Conservation (phyloP, 2,113 vertebrate species). For the Plecotus auritus region DNA sequence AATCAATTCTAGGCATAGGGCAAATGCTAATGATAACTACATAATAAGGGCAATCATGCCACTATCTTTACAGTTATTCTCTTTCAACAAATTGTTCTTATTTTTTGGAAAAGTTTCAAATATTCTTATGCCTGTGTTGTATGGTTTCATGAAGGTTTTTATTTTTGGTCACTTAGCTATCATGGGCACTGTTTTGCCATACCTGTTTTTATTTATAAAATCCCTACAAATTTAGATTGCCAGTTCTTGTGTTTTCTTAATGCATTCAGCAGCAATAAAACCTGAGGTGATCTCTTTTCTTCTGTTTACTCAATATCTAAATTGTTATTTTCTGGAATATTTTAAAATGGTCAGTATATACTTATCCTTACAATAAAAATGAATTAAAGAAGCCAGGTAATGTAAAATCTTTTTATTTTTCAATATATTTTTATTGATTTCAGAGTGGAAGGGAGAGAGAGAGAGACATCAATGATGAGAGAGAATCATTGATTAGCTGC, state of each 20-base stretch:
- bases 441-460: no score
- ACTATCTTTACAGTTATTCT: neutral
- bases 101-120: neutral
- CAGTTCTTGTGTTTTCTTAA: neutral
- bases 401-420: neutral
- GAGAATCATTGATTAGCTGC: no score
- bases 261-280: neutral
- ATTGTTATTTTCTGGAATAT: neutral
- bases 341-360: neutral
- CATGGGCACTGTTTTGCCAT: neutral
- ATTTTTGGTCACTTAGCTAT: neutral
- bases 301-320: neutral
- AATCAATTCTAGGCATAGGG: neutral
- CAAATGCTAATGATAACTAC: neutral
- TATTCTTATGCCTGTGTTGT: neutral
- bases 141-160: neutral
- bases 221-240: neutral
- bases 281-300: neutral
- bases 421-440: no score
- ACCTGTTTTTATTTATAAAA: neutral
- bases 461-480: no score
- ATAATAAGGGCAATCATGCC: neutral
- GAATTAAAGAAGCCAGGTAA: neutral
- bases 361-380: neutral
- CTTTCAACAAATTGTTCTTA: neutral